phyloP scores from a whole-genome alignment of 1,140 invertebrate genomes.

The Holcopasites calliopsidis region DNA sequence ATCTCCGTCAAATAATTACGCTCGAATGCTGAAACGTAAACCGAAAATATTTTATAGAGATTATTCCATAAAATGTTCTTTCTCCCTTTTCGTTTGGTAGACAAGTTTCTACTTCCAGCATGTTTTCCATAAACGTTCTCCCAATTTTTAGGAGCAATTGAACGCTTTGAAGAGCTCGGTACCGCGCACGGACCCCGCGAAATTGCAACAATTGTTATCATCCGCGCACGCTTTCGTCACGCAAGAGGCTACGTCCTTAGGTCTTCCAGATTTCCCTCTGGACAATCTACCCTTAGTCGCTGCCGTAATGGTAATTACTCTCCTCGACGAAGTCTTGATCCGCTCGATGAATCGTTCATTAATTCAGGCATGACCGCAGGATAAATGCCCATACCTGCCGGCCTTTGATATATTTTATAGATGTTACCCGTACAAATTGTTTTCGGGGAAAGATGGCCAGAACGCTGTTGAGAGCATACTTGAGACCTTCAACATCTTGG shows the following conservation, averaged over 20 bases:
- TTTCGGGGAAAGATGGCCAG: slow-evolving; percentile 87
- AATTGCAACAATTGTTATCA: slow-evolving; percentile 87
- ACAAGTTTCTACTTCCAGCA: no score
- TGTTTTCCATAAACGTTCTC: neutral
- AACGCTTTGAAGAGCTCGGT: slow-evolving; percentile 79
- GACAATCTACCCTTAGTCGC: slow-evolving; percentile 87
- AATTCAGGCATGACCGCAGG: slow-evolving; percentile 80
- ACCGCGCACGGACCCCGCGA: slow-evolving; percentile 80
- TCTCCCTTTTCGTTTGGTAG: neutral
- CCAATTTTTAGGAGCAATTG: slow-evolving; percentile 81
- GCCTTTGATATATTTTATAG: slow-evolving; percentile 85
- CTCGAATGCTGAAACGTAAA: no score
- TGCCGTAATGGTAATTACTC: slow-evolving; percentile 85
- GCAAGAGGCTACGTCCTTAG: slow-evolving; percentile 84
- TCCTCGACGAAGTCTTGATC: neutral
- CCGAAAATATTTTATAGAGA: no score
- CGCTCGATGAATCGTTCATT: neutral
- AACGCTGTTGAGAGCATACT: slow-evolving; percentile 86
- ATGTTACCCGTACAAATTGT: slow-evolving; percentile 91
- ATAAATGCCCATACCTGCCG: slow-evolving; percentile 84
- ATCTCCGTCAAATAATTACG: neutral
- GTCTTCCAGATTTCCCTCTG: slow-evolving; percentile 94
- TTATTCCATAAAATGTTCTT: no score
- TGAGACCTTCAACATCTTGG: slow-evolving; percentile 81
- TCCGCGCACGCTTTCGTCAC: slow-evolving; percentile 88